phyloP scores from a whole-genome alignment of 2,797 vertebrate genomes.

The Labroides dimidiatus region DNA sequence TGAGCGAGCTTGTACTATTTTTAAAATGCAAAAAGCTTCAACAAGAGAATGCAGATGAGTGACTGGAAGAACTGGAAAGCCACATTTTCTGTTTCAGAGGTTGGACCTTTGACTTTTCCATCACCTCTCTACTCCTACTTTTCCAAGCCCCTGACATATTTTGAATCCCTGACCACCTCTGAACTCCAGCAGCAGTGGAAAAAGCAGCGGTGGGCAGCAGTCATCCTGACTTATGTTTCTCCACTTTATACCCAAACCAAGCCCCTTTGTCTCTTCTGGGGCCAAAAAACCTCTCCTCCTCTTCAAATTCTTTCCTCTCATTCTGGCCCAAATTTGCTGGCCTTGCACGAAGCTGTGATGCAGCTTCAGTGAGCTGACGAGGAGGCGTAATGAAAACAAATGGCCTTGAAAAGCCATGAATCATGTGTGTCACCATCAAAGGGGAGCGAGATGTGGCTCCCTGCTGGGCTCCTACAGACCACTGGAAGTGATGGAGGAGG shows the following conservation, averaged over 20 bases:
- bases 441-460: slow-evolving; percentile 72
- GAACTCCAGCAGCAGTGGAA: slow-evolving; percentile 66
- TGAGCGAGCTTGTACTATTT: neutral
- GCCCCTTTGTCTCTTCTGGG: slow-evolving; percentile 72
- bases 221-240: slow-evolving; percentile 60
- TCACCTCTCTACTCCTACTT: slow-evolving; percentile 35
- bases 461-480: slow-evolving; percentile 77
- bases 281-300: slow-evolving; percentile 74
- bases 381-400: slow-evolving; percentile 81
- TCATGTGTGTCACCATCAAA: slow-evolving; percentile 80
- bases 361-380: slow-evolving; percentile 66
- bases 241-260: slow-evolving; percentile 62
- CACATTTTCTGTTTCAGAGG: slow-evolving; percentile 29
- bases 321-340: slow-evolving; percentile 74
- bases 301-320: slow-evolving; percentile 74
- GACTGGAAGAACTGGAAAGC: slow-evolving; percentile 19
- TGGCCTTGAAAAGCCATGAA: slow-evolving; percentile 71
- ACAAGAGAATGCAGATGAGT: neutral
- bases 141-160: slow-evolving; percentile 55
- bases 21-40: neutral
- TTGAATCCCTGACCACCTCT: slow-evolving; percentile 69
- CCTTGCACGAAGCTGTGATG: slow-evolving; percentile 69
- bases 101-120: slow-evolving; percentile 49
- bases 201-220: slow-evolving; percentile 55
- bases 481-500: slow-evolving; percentile 79